Percentiles rank a stretch among this genome's conserved stretches.
Conservation (phyloP, 2,113 vertebrate genomes). For the Neogale vison region DNA sequence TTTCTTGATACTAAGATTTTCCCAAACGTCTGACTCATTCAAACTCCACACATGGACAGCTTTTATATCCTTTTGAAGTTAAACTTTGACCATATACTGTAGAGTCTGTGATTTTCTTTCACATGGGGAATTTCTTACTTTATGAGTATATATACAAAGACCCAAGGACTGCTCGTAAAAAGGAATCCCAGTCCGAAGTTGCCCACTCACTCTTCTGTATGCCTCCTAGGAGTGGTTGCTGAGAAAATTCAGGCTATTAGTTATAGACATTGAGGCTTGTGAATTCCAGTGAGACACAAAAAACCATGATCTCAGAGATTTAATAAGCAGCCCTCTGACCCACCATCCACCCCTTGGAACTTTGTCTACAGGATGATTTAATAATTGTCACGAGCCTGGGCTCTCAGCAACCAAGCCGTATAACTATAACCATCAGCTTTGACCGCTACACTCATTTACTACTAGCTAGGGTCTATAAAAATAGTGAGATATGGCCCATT, state of each 20-base stretch:
- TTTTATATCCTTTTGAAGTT: slow-evolving; percentile 30
- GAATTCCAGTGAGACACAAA: background rate
- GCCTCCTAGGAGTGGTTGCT: background rate
- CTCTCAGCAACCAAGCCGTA: background rate
- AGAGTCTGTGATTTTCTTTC: background rate
- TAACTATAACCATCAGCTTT: slow-evolving; percentile 36
- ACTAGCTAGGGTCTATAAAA: slow-evolving; percentile 48
- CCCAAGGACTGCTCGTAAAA: slow-evolving; percentile 28
- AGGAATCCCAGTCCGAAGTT: background rate
- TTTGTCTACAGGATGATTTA: slow-evolving; percentile 66
- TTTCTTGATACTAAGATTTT: background rate
- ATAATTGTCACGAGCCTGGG: background rate
- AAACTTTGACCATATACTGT: background rate
- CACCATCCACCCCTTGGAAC: background rate
- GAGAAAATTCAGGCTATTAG: background rate
- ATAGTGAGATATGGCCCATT: background rate
- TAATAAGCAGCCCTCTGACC: slow-evolving; percentile 26
- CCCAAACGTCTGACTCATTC: background rate
- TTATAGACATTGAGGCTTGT: background rate
- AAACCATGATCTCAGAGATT: slow-evolving; percentile 26
- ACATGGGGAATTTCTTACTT: background rate
- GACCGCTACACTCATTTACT: background rate
- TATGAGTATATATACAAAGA: background rate
- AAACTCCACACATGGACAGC: background rate
- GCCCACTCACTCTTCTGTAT: background rate